Conservation (phyloP, 2,888 invertebrate genomes). For the Lathronympha strigana region DNA sequence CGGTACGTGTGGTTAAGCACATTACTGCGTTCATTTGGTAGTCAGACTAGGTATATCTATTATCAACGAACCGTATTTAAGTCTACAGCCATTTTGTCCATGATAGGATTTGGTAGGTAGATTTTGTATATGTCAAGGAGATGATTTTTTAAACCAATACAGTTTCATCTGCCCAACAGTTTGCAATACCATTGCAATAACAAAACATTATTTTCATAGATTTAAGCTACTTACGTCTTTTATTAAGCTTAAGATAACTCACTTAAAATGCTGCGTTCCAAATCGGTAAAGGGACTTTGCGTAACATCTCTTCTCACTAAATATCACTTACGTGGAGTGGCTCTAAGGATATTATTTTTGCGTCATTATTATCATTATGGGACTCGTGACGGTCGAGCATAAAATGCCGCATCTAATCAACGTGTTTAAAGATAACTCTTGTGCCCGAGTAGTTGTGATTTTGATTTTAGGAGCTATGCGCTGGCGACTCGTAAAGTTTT, state of each 20-base stretch:
- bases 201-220: background rate
- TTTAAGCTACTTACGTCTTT: background rate
- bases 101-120: no score
- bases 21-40: no score
- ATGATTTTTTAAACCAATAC: no score
- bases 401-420: constrained; percentile 51
- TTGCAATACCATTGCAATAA: background rate
- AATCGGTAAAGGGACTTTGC: constrained; percentile 11
- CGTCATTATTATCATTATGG: constrained; percentile 31
- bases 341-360: constrained; percentile 35
- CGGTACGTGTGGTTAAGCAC: no score
- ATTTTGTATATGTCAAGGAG: no score
- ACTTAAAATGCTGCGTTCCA: background rate
- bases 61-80: no score
- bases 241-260: background rate
- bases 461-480: constrained; percentile 56
- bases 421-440: constrained; percentile 36
- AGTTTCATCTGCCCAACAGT: no score
- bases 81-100: no score
- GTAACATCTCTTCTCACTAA: constrained; percentile 17
- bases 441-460: constrained; percentile 38
- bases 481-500: constrained; percentile 61
- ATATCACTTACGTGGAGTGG: constrained; percentile 10
- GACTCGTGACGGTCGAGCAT: constrained; percentile 43
- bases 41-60: no score